Conservation (phyloP, 2,888 invertebrate genomes). For the Oasisia sp. region DNA sequence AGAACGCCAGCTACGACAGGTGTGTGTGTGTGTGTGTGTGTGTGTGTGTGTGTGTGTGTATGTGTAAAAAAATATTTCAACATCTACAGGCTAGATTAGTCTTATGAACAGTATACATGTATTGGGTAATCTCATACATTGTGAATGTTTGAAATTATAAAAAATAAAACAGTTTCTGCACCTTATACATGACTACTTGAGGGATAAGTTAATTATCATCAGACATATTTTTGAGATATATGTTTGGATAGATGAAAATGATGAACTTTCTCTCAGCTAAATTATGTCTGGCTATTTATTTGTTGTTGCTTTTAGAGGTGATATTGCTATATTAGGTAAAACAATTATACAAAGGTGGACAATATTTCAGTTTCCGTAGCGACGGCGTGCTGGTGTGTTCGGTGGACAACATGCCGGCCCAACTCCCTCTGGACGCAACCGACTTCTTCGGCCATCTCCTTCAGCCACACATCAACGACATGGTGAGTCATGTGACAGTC, state of each 20-base stretch:
- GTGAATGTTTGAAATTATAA: neutral
- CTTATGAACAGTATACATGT: neutral
- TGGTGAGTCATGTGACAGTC: constrained; percentile 68
- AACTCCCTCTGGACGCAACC: constrained; percentile 95
- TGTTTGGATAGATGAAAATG: neutral
- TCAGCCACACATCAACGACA: constrained; percentile 87
- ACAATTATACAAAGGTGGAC: neutral
- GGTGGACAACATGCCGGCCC: constrained; percentile 99
- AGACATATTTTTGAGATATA: neutral
- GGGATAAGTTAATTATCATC: neutral
- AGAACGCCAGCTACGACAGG: constrained; percentile 95
- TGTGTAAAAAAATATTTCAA: no score
- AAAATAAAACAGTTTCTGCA: neutral
- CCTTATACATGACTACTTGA: neutral
- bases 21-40: constrained; percentile 51
- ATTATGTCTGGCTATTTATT: neutral
- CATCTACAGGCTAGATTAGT: neutral
- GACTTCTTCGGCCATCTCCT: constrained; percentile 96
- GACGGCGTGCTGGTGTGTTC: constrained; percentile 99
- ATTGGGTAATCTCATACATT: neutral
- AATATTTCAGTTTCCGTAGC: constrained; percentile 83
- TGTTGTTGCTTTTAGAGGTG: neutral
- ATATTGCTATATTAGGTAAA: neutral
- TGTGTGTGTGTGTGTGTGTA: no score
- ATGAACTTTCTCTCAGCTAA: no score